These are phyloP conservation scores for Hirudo medicinalis DNA, from an alignment of 1,140 invertebrate species.

Conservation along the genomic window DNA sequence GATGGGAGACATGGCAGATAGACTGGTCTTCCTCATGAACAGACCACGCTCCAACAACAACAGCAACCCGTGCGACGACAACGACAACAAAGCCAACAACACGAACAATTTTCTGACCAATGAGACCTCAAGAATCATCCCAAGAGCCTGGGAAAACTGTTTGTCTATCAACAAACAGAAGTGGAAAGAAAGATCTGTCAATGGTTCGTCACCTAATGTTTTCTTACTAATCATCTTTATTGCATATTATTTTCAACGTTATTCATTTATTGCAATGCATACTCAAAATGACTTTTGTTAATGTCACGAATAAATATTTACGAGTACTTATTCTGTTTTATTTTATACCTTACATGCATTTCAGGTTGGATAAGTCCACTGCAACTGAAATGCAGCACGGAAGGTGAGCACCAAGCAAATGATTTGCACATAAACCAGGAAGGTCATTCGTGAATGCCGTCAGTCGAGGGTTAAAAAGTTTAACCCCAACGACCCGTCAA, in stretches of 20 bases:
- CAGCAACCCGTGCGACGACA: background rate
- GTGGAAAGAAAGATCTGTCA: conserved; percentile 72
- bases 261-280: background rate
- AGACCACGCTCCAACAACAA: conserved; percentile 26
- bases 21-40: conserved; percentile 39
- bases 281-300: no score
- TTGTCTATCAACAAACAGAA: conserved; percentile 66
- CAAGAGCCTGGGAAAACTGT: conserved; percentile 64
- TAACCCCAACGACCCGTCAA: no score
- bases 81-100: background rate
- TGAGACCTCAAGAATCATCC: conserved; percentile 44
- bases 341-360: no score
- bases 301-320: no score
- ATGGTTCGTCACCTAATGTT: conserved; percentile 46
- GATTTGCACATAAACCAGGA: no score
- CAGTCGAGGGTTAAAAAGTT: no score
- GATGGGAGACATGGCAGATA: conserved; percentile 76
- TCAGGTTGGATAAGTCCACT: conserved; percentile 7
- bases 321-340: no score
- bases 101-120: background rate
- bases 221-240: background rate
- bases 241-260: background rate
- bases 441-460: no score
- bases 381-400: background rate
- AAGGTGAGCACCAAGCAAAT: background rate